phyloP scores from a whole-genome alignment of 2,797 vertebrate species.

The Ambastaia sidthimunki region DNA sequence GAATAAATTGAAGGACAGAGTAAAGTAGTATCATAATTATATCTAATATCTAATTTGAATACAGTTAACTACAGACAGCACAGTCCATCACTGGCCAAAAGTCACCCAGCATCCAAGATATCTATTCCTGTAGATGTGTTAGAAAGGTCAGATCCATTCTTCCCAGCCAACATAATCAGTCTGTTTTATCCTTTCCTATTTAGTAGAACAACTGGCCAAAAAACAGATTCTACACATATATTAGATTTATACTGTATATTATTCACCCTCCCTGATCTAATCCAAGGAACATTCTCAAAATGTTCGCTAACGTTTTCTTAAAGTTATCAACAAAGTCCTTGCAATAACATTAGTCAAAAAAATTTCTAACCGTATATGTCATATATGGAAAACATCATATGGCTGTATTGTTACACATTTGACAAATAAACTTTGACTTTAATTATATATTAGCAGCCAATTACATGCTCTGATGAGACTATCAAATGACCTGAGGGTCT shows the following conservation, averaged over 20 bases:
- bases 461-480: slow-evolving; percentile 23
- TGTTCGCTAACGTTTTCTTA: too few relatives aligned
- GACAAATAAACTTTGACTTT: neutral
- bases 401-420: neutral
- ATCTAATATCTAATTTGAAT: neutral
- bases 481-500: slow-evolving; percentile 41
- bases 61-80: neutral
- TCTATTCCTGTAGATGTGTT: neutral
- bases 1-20: slow-evolving; percentile 11
- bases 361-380: too few relatives aligned
- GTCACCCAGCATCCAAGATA: neutral
- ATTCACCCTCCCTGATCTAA: too few relatives aligned
- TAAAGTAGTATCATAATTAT: slow-evolving; percentile 3
- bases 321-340: too few relatives aligned
- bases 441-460: slow-evolving; percentile 29
- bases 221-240: neutral
- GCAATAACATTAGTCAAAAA: too few relatives aligned
- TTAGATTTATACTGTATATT: too few relatives aligned
- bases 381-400: too few relatives aligned
- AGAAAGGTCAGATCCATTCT: neutral
- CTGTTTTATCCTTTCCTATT: neutral
- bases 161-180: neutral
- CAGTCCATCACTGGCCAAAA: neutral
- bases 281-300: too few relatives aligned
- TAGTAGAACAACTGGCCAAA: neutral